These are phyloP conservation scores for Malthinus flaveolus DNA, from an alignment of 2,888 invertebrate genomes.

Conservation along the genomic window DNA sequence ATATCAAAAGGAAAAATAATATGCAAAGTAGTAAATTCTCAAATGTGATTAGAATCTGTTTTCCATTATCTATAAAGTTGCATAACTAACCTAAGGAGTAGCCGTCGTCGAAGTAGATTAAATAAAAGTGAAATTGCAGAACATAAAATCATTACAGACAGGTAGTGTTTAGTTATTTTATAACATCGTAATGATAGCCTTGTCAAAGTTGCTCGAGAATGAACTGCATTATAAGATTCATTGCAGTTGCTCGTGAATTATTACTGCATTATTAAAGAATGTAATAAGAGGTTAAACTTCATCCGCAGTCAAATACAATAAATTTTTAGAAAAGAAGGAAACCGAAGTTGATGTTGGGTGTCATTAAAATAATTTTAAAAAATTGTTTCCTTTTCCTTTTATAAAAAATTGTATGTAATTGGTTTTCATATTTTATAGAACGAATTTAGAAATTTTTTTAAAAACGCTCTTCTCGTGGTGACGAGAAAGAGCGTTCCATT, in stretches of 20 bases:
- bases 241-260: slow-evolving; percentile 30
- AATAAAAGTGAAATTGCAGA: slow-evolving; percentile 42
- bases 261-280: slow-evolving; percentile 25
- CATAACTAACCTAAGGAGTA: slow-evolving; percentile 10
- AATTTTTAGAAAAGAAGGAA: too few relatives aligned
- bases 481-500: too few relatives aligned
- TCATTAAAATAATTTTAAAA: too few relatives aligned
- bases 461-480: too few relatives aligned
- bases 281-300: slow-evolving; percentile 9
- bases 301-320: background rate
- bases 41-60: slow-evolving; percentile 5
- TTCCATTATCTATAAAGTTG: slow-evolving; percentile 10
- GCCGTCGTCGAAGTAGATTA: slow-evolving; percentile 32
- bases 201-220: slow-evolving; percentile 33
- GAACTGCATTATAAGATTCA: slow-evolving; percentile 29
- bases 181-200: slow-evolving; percentile 48
- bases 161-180: slow-evolving; percentile 50
- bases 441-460: too few relatives aligned
- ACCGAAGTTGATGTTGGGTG: too few relatives aligned
- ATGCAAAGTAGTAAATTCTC: background rate
- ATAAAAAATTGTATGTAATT: too few relatives aligned
- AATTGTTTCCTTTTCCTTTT: too few relatives aligned
- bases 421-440: too few relatives aligned
- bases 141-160: slow-evolving; percentile 42
- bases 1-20: too few relatives aligned